phyloP scores from a whole-genome alignment of 2,888 invertebrate species.

The Teinopalpus imperialis region DNA sequence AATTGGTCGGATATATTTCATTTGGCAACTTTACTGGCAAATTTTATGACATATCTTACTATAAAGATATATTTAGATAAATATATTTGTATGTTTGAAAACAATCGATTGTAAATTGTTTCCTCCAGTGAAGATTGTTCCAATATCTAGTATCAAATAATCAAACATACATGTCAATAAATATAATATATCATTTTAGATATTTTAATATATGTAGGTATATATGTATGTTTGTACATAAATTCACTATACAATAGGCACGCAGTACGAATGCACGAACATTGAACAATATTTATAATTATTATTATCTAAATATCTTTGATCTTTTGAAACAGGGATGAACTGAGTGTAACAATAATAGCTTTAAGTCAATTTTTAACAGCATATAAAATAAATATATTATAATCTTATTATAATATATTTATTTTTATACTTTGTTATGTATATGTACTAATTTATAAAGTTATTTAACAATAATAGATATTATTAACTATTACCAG shows the following conservation, averaged over 20 bases:
- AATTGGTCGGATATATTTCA: constrained; percentile 6
- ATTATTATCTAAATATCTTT: background rate
- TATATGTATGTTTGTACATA: background rate
- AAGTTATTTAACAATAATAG: too few relatives aligned
- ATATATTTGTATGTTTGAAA: background rate
- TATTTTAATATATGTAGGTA: background rate
- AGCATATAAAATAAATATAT: background rate
- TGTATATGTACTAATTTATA: too few relatives aligned
- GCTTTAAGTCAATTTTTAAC: background rate
- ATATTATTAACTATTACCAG: too few relatives aligned
- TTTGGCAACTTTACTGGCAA: constrained; percentile 4
- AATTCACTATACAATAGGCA: background rate
- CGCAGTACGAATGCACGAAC: background rate
- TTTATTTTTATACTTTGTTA: too few relatives aligned
- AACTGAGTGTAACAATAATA: background rate
- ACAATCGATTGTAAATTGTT: background rate
- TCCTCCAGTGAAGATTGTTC: background rate
- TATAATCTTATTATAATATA: background rate
- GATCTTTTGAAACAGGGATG: background rate
- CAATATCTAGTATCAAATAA: background rate
- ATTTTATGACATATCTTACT: background rate
- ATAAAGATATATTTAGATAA: background rate
- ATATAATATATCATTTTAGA: background rate
- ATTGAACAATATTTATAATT: background rate
- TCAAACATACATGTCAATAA: background rate